Evolutionary conservation across 2,888 invertebrate genomes (phyloP).

Genomic region (Micoletzkya japonica): DNA sequence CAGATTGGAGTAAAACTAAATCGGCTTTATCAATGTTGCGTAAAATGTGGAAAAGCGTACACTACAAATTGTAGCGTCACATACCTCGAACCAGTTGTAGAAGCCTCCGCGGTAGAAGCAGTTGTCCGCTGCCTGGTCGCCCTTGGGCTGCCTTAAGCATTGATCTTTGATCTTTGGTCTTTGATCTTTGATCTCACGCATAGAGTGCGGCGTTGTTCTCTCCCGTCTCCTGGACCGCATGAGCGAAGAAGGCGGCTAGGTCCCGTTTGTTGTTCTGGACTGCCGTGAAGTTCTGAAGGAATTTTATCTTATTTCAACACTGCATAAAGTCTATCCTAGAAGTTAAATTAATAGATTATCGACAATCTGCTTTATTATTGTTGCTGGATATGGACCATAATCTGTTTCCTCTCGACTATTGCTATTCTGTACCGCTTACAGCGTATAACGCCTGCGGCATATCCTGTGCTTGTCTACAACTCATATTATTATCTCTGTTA

Average conservation of each 20-base stretch:
- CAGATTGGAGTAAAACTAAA: not conserved
- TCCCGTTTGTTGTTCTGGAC: constrained; percentile 50
- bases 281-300: constrained; percentile 38
- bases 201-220: constrained; percentile 55
- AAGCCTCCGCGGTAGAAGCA: constrained; percentile 61
- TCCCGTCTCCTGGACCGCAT: constrained; percentile 58
- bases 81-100: constrained; percentile 57
- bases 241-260: constrained; percentile 57
- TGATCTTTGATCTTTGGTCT: not conserved
- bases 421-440: too few species aligned
- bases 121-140: constrained; percentile 41
- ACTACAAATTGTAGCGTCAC: not conserved
- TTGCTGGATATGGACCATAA: too few species aligned
- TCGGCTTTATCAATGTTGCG: not conserved
- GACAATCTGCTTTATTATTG: not conserved
- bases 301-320: not conserved
- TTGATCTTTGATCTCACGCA: constrained; percentile 30
- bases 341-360: not conserved
- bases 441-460: too few species aligned
- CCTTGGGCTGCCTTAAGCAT: constrained; percentile 3
- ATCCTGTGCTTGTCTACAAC: too few species aligned
- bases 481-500: too few species aligned
- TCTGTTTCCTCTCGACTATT: too few species aligned
- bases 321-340: not conserved
- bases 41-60: not conserved